Conservation (phyloP, 2,888 invertebrate genomes). For the Napeogenes sylphis region DNA sequence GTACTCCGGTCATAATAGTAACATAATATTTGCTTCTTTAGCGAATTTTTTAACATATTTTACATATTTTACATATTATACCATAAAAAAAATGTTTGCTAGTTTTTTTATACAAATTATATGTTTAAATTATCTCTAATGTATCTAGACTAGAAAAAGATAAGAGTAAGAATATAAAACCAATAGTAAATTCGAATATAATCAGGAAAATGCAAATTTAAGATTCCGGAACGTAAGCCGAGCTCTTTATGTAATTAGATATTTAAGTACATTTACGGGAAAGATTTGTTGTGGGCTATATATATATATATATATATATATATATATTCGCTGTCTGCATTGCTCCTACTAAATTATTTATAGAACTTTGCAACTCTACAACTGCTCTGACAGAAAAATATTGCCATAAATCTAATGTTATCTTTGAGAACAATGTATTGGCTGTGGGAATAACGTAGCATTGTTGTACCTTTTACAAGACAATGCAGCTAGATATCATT, state of each 20-base stretch:
- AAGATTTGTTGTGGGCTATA: background rate
- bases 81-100: too few relatives aligned
- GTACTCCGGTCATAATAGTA: too few relatives aligned
- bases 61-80: too few relatives aligned
- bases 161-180: background rate
- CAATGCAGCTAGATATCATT: constrained; percentile 11
- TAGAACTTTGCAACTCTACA: constrained; percentile 20
- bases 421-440: constrained; percentile 22
- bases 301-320: background rate
- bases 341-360: constrained; percentile 12
- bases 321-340: constrained; percentile 11
- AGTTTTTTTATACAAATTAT: too few relatives aligned
- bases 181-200: constrained; percentile 3
- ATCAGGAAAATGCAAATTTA: constrained; percentile 1
- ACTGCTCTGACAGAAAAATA: constrained; percentile 17
- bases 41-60: too few relatives aligned
- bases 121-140: background rate
- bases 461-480: constrained; percentile 11
- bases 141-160: background rate
- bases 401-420: constrained; percentile 26
- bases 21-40: too few relatives aligned
- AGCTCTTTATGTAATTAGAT: constrained; percentile 4
- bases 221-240: constrained; percentile 2
- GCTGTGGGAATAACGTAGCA: constrained; percentile 19
- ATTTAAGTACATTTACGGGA: background rate